Evolutionary conservation across 64 coral and sea anemone genomes (phyloP).

Genomic region (Exaiptasia diaphana): DNA sequence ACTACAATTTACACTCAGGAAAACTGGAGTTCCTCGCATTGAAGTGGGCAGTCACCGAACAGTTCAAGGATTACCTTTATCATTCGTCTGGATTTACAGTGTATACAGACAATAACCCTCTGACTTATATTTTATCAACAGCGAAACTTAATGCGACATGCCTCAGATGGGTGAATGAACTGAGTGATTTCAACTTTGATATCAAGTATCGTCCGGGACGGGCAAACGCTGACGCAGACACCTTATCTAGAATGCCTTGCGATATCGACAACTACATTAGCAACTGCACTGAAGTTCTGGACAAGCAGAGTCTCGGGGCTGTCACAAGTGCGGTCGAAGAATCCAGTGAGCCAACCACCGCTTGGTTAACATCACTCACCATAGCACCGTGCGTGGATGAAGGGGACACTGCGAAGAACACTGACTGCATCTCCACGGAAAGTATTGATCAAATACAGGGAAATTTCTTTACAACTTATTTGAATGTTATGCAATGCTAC

Average conservation of each 20-base stretch:
- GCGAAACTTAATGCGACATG: slow-evolving; percentile 35
- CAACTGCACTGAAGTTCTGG: not conserved
- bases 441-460: too few species aligned
- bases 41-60: slow-evolving; percentile 17
- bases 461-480: not conserved
- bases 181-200: slow-evolving; percentile 30
- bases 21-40: slow-evolving; percentile 20
- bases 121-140: slow-evolving; percentile 8
- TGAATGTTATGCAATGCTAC: not conserved
- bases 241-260: slow-evolving; percentile 10
- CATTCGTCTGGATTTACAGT: slow-evolving; percentile 16
- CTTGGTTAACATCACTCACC: not conserved
- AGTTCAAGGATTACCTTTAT: slow-evolving; percentile 9
- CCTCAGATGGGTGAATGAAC: slow-evolving; percentile 12
- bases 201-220: slow-evolving; percentile 1
- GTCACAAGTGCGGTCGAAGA: not conserved
- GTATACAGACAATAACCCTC: slow-evolving; percentile 28
- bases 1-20: not conserved
- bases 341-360: not conserved
- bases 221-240: slow-evolving; percentile 5
- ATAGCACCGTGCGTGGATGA: not conserved
- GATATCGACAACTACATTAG: not conserved
- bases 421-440: too few species aligned
- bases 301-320: not conserved
- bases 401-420: too few species aligned